Base-by-base conservation (phyloP, 2,888 invertebrate genomes). In the Leptopterna dolabrata region DNA sequence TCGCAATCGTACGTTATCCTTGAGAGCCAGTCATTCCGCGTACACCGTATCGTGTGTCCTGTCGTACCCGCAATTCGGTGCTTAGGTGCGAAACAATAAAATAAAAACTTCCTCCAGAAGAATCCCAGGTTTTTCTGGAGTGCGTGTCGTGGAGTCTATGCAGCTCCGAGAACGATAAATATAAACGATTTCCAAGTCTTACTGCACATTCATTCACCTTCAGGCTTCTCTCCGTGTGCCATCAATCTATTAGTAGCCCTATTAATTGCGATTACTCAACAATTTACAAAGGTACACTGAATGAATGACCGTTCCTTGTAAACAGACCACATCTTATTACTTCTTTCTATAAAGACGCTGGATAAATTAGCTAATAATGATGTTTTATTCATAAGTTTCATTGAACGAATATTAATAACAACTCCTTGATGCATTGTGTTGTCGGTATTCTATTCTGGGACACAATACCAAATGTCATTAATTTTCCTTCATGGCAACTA, bases 1-100 rank as follows among this genome's bases (percentile, higher is more conserved):
- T 41, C 76, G 76, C 76, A 76, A 76, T 76, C 41, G n/a, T n/a
- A 76, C 41, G 43, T 55, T 55, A 55, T 55, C 55, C 55, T 55
- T 55, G 55, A n/a, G 19, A 19, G 7, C 55, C 19, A n/a, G 19
- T 16, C 19, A 55, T 55, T 55, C 55, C 55, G 55, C 55, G 55
- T n/a, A 55, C 55, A 55, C 16, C 45, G 55, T 19, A 55, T 55
- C 55, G n/a, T 45, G 45, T 45, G 45, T 45, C 45, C 45, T 14
- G 45, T 55, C 14, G n/a, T 19, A n/a, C 55, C 1, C n/a, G 55
- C 19, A 55, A 55, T 55, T 55, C n/a, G 7, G 19, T 19, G 55
- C 55, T 55, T 19, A 55, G 55, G 55, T 55, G 55, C 55, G 16
- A 55, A n/a, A 3, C 7, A 55, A 55, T n/a, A n/a, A n/a, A n/a